Evolutionary conservation across 2,797 vertebrate species (phyloP), one percentile per base, ranked within the genome.

Genomic region (Gymnoscopelus braueri): DNA sequence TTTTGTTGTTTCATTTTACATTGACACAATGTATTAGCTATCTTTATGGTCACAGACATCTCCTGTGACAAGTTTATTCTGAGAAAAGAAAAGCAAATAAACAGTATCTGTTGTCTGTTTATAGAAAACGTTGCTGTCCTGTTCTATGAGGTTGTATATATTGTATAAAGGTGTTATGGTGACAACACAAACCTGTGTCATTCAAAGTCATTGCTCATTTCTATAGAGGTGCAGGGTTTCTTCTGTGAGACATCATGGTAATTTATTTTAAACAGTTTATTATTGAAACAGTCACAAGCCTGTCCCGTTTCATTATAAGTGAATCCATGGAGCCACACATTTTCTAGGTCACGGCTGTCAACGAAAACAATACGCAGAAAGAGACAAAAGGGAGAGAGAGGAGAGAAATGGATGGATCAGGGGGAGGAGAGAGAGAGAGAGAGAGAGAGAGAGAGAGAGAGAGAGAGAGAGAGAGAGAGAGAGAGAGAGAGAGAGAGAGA

Each of bases 41-140:
- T 85, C 84, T 87, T 88, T 80, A 86, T 84, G 74, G 84, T 74
- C 83, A 79, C 74, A 65, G 65, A 54, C 60, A 62, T 72, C 64
- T 44, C n/a, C 74, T 64, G 66, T 81, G 82, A 85, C 76, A 74
- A 54, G 62, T 65, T 68, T 75, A 62, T 58, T 72, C 35, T 60
- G 50, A 52, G 63, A 60, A 65, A 63, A 19, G 10, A 65, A 24
- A 59, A 72, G 53, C 13, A 56, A 78, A 54, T 72, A 74, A 71
- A 68, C 14, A 3, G 11, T 65, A 57, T 49, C 1, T 60, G 62
- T 24, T 60, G 19, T 60, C 19, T 56, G 54, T 29, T 29, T 56
- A 26, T 56, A 56, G 26, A 29, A 11, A 4, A 29, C 54, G 65
- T 47, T n/a, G 26, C 4, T 59, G 35, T 5, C 49, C 23, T 47